A percentile compares a stretch with the other conserved stretches of the same genome.
Evolutionary conservation across 2,113 vertebrate species (phyloP).

Genomic region (Neogobius melanostomus): DNA sequence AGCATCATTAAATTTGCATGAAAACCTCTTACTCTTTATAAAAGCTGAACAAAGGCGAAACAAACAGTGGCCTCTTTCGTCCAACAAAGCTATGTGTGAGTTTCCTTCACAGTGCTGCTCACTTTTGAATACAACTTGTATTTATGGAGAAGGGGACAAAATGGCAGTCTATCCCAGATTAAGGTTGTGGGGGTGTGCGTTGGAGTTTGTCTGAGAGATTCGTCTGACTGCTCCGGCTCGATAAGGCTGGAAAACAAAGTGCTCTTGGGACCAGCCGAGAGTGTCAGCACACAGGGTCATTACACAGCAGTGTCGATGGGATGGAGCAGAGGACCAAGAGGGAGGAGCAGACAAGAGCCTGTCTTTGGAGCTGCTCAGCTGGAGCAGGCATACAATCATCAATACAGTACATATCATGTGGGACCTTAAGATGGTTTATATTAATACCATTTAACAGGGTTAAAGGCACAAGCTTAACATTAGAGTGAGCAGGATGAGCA

Average conservation of each 20-base stretch:
- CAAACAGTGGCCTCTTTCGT: too few relatives aligned
- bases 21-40: background rate
- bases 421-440: background rate
- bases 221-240: conserved; percentile 48
- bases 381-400: background rate
- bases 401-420: background rate
- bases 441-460: background rate
- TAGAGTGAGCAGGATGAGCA: background rate
- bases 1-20: too few relatives aligned
- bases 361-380: conserved; percentile 11
- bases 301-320: conserved; percentile 55
- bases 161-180: conserved; percentile 43
- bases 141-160: conserved; percentile 14
- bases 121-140: conserved; percentile 7
- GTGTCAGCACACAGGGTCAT: conserved; percentile 60
- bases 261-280: conserved; percentile 54
- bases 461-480: too few relatives aligned
- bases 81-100: background rate
- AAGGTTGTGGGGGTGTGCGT: conserved; percentile 52
- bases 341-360: conserved; percentile 1
- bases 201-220: conserved; percentile 44
- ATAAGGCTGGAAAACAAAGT: conserved; percentile 54
- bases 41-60: background rate
- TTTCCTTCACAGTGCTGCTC: background rate
- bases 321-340: conserved; percentile 14